Percentiles rank a stretch among this genome's conserved stretches.
These are phyloP conservation scores for Prionace glauca DNA, from an alignment of 2,797 vertebrate genomes.

Conservation along the genomic window DNA sequence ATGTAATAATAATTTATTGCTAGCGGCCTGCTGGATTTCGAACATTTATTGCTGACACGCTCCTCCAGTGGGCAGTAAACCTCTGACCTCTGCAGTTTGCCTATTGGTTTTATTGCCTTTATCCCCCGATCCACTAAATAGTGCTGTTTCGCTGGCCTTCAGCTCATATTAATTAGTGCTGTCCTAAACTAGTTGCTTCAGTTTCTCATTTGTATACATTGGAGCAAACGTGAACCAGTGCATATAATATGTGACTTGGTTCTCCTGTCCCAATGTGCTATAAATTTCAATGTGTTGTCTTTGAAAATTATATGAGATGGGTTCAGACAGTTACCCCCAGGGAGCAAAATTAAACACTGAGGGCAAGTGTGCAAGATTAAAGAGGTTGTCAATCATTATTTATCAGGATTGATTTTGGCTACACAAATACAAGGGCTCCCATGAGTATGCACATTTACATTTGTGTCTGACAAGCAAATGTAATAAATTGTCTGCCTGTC, in stretches of 20 bases:
- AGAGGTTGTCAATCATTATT: constrained; percentile 46
- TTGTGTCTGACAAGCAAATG: constrained; percentile 30
- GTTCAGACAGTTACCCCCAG: background rate
- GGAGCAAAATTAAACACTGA: constrained; percentile 22
- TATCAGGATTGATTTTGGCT: constrained; percentile 48
- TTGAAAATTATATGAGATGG: background rate
- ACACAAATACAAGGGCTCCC: constrained; percentile 39
- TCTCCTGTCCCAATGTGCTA: background rate
- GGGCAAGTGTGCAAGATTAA: constrained; percentile 43
- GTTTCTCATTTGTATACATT: background rate
- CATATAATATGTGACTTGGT: background rate
- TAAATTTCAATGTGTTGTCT: constrained; percentile 29
- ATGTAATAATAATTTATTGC: constrained; percentile 2
- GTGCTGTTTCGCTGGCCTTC: background rate
- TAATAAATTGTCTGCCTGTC: constrained; percentile 35
- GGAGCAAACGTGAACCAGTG: background rate
- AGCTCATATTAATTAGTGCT: background rate
- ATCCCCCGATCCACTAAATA: background rate
- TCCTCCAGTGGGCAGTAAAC: background rate
- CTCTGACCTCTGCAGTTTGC: background rate
- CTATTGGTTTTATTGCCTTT: background rate
- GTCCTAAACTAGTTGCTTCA: background rate
- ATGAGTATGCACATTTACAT: constrained; percentile 28
- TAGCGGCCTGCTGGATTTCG: background rate
- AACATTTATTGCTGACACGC: background rate